phyloP scores from a whole-genome alignment of 1,140 invertebrate genomes.

The Halictus rubicundus region DNA sequence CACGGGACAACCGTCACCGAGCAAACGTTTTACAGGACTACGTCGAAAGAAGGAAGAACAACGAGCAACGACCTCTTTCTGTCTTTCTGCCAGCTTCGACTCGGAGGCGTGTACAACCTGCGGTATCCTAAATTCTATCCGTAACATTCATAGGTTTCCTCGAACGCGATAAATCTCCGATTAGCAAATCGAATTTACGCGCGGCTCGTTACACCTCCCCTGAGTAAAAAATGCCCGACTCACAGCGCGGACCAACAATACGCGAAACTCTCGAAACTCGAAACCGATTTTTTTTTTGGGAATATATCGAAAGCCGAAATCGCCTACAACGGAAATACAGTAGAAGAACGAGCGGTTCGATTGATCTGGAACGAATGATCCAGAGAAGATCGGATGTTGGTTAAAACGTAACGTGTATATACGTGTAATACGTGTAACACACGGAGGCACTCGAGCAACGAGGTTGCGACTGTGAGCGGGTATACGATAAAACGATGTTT shows the following conservation, averaged over 20 bases:
- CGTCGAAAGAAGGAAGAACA: slow-evolving; percentile 39
- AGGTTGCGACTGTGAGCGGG: slow-evolving; percentile 36
- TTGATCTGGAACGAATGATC: background rate
- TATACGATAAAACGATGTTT: slow-evolving; percentile 48
- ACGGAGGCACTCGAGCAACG: background rate
- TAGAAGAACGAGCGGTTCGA: background rate
- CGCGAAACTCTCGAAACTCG: background rate
- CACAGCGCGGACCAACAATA: slow-evolving; percentile 21
- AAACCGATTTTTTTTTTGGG: background rate
- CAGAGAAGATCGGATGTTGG: no score
- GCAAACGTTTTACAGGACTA: slow-evolving; percentile 24
- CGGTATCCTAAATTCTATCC: slow-evolving; percentile 40
- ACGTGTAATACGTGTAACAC: no score
- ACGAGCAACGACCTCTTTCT: slow-evolving; percentile 4
- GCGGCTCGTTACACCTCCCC: slow-evolving; percentile 55
- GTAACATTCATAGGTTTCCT: background rate
- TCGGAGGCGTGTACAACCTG: slow-evolving; percentile 12
- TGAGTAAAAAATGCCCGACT: slow-evolving; percentile 63
- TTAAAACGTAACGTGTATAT: no score
- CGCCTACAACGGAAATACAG: no score
- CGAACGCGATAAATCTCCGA: slow-evolving; percentile 22
- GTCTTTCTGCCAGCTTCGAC: background rate
- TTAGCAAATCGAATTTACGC: slow-evolving; percentile 36
- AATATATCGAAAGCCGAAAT: background rate
- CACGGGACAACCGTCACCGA: no score